Percentiles rank a stretch among this genome's conserved stretches.
These are phyloP conservation scores for Dorcus hopei DNA, from an alignment of 2,888 invertebrate species.

Conservation along the genomic window DNA sequence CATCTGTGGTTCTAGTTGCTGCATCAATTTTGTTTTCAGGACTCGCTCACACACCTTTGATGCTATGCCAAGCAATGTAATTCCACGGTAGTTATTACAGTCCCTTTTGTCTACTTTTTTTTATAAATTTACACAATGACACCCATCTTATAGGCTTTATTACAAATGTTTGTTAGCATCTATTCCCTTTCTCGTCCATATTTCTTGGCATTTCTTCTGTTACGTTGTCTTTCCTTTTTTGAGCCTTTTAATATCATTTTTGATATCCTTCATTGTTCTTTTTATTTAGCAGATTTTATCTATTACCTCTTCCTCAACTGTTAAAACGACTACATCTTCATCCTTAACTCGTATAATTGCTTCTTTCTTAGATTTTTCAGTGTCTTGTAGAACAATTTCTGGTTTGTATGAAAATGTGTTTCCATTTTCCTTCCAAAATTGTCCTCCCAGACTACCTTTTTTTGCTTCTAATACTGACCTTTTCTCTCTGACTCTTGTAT, in stretches of 20 bases:
- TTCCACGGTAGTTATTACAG: too few species aligned
- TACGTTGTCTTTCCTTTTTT: neutral
- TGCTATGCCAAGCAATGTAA: too few species aligned
- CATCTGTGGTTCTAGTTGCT: too few species aligned
- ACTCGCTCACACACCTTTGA: too few species aligned
- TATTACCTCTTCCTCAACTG: neutral
- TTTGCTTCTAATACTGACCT: too few species aligned
- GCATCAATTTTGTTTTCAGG: too few species aligned
- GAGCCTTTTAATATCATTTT: neutral
- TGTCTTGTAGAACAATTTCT: neutral
- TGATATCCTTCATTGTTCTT: neutral
- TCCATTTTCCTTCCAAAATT: too few species aligned
- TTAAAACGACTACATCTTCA: too few species aligned
- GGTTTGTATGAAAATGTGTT: neutral
- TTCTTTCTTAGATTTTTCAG: neutral
- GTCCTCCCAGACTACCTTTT: too few species aligned
- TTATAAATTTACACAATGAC: neutral
- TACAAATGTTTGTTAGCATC: neutral
- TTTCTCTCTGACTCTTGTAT: too few species aligned
- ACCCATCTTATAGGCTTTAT: neutral
- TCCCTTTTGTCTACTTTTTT: too few species aligned
- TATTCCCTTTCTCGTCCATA: neutral
- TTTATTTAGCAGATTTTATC: neutral
- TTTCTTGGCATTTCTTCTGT: neutral
- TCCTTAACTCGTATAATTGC: too few species aligned